Evolutionary conservation across 2,888 invertebrate genomes (phyloP), one percentile per base, ranked within the genome.

Genomic region (Ichneumoninae sp.): DNA sequence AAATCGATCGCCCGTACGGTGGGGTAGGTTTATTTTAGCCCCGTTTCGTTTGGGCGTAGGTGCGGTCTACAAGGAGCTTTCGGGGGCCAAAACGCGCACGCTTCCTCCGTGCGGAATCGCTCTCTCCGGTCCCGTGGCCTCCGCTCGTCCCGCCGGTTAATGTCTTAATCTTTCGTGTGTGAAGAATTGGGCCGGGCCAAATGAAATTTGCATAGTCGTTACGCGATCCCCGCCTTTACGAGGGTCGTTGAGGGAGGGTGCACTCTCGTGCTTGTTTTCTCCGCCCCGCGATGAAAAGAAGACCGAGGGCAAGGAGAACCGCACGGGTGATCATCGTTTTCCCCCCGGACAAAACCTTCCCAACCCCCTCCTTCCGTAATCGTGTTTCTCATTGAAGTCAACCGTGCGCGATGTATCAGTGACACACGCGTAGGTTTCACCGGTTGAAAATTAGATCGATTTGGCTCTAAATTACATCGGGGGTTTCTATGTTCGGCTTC

Each of bases 181-280:
- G 89, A 91, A 90, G 89, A 90, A 91, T 90, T 89, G 91, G 88
- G 86, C 89, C 86, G 87, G 87, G 89, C 87, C 86, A 90, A 91
- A 90, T 89, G 89, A 89, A 90, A 91, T 91, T 91, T 91, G 88
- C 91, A 91, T 91, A 91, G 90, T 89, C 91, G 90, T 91, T 91
- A 91, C 87, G 83, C 84, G 86, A 73, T 81, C 87, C 81, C 57
- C 50, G 86, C 89, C 87, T 90, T 90, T 79, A 80, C 88, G 86
- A 88, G 84, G 85, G 85, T 85, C 80, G 86, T 54, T 60, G 75
- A 79, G 76, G 75, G 36, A 79, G 44, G 44, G 82, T 75, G 71
- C 71, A 60, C 66, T 83, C 85, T 76, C 85, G 79, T 79, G 79
- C 74, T 79, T 10, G 74, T 65, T 66, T 65, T 50, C 66, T 69